A percentile compares a stretch with the other conserved stretches of the same genome.
Conservation (phyloP, 2,113 vertebrate genomes). For the Heptranchias perlo region DNA sequence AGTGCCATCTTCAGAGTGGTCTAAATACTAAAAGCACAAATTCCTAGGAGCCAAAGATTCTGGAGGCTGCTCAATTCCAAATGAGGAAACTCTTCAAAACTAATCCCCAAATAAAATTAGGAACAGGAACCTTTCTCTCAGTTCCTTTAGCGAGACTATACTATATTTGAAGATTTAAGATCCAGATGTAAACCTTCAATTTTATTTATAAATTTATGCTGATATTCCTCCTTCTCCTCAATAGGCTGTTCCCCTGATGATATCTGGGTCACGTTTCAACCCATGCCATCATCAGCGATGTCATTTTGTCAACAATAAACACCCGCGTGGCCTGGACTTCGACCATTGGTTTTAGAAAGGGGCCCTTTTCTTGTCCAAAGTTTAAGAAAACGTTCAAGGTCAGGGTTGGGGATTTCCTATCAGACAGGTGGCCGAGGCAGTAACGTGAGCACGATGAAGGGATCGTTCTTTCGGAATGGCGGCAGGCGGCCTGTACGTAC, state of each 20-base stretch:
- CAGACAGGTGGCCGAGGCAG: too few species aligned
- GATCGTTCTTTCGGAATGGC: too few species aligned
- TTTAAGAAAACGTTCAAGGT: not conserved
- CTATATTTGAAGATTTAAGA: not conserved
- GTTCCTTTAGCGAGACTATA: not conserved
- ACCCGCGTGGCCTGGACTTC: not conserved
- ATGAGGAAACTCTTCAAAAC: not conserved
- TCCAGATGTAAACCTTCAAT: not conserved
- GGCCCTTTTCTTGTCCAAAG: not conserved
- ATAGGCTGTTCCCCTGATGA: not conserved
- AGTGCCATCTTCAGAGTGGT: not conserved
- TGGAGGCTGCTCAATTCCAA: not conserved
- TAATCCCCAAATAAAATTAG: not conserved
- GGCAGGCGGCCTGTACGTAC: constrained; percentile 41
- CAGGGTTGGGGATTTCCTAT: not conserved
- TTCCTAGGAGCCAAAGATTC: too few species aligned
- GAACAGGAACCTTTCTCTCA: not conserved
- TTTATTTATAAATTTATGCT: not conserved
- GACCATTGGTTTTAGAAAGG: not conserved
- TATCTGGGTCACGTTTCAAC: not conserved
- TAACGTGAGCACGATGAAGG: not conserved
- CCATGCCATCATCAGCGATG: not conserved
- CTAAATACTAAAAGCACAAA: not conserved
- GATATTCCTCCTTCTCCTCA: not conserved
- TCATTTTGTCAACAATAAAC: not conserved